These are phyloP conservation scores for Neoascia interrupta DNA, from an alignment of 2,888 invertebrate genomes.

Conservation along the genomic window DNA sequence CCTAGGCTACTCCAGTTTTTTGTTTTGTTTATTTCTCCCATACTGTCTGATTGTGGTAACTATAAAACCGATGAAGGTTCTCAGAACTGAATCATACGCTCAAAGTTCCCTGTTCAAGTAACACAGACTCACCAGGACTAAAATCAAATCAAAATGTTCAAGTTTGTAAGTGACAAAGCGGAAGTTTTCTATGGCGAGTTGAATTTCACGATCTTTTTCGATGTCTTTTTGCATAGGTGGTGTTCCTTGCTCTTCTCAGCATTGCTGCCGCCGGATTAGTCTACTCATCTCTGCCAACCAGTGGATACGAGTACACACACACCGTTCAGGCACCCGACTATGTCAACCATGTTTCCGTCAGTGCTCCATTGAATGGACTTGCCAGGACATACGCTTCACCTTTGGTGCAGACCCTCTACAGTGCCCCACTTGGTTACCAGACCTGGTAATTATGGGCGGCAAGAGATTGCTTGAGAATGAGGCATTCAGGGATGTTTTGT, in stretches of 20 bases:
- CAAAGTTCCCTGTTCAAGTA: constrained; percentile 55
- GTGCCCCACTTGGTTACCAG: constrained; percentile 61
- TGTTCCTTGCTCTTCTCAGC: constrained; percentile 72
- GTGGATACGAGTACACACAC: constrained; percentile 72
- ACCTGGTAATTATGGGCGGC: constrained; percentile 56
- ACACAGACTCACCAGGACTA: constrained; percentile 56
- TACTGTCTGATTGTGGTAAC: neutral
- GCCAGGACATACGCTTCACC: constrained; percentile 60
- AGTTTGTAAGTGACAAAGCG: constrained; percentile 66
- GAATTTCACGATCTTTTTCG: neutral
- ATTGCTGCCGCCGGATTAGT: constrained; percentile 68
- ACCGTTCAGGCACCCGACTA: constrained; percentile 71
- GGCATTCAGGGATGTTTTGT: constrained; percentile 40
- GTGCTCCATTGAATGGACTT: constrained; percentile 74
- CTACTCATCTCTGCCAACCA: constrained; percentile 64
- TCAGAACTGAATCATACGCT: constrained; percentile 44
- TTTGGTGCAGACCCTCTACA: constrained; percentile 61
- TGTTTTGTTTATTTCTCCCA: too few species aligned
- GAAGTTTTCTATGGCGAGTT: neutral
- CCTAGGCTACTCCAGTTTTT: constrained; percentile 37
- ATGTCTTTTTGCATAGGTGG: constrained; percentile 65
- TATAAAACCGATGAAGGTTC: constrained; percentile 50
- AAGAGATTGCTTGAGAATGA: constrained; percentile 37
- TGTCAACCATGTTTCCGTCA: constrained; percentile 78
- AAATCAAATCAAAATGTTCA: constrained; percentile 60